phyloP scores from a whole-genome alignment of 2,888 invertebrate genomes.

The Ethmia dodecea region DNA sequence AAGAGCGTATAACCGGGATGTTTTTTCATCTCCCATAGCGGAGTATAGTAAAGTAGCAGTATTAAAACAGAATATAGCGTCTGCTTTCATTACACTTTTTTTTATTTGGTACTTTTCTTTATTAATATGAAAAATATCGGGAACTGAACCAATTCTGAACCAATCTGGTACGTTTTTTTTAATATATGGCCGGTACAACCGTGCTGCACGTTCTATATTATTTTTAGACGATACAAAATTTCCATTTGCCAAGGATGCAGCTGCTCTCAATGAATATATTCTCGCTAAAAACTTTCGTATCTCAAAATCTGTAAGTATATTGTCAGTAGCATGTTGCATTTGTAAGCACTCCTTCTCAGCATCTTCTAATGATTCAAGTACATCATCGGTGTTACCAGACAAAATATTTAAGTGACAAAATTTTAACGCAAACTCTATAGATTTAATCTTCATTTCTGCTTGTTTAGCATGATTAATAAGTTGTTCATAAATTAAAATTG shows the following conservation, averaged over 20 bases:
- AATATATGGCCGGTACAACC: no score
- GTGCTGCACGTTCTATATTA: conserved; percentile 44
- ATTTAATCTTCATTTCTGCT: conserved; percentile 55
- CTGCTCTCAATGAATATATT: conserved; percentile 54
- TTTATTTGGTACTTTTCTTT: no score
- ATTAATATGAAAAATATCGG: no score
- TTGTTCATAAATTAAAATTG: conserved; percentile 54
- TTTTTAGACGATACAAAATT: conserved; percentile 41
- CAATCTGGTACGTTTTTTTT: no score
- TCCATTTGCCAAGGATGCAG: conserved; percentile 37
- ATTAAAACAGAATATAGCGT: conserved; percentile 60
- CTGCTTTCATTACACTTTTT: conserved; percentile 35
- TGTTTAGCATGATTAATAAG: conserved; percentile 55
- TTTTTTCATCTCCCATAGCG: conserved; percentile 44
- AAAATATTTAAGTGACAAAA: conserved; percentile 47
- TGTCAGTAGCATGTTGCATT: conserved; percentile 21
- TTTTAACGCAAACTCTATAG: conserved; percentile 48
- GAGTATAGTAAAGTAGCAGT: conserved; percentile 50
- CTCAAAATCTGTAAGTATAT: conserved; percentile 27
- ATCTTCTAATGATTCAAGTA: conserved; percentile 43
- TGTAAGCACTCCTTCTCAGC: conserved; percentile 43
- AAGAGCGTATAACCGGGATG: conserved; percentile 40
- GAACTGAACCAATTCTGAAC: no score
- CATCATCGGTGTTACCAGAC: conserved; percentile 38
- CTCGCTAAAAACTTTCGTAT: conserved; percentile 46